Percentiles rank a stretch among this genome's conserved stretches.
Evolutionary conservation across 2,113 vertebrate genomes (phyloP).

Genomic region (Jacana jacana): DNA sequence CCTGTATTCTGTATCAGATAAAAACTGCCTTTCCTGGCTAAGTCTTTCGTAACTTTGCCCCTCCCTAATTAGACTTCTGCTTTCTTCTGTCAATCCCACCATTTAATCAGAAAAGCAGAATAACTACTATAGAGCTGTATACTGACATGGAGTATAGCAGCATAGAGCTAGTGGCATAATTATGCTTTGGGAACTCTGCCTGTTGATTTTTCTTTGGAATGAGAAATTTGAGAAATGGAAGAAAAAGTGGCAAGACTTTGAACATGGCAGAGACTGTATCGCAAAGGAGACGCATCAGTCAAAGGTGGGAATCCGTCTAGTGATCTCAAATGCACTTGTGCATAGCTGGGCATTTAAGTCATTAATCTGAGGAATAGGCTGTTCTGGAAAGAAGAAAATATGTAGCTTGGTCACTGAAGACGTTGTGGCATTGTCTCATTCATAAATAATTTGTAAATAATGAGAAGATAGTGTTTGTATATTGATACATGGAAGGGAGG

Average conservation of each 20-base stretch:
- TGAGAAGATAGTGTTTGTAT: background rate
- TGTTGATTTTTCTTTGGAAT: constrained; percentile 20
- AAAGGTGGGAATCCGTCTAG: background rate
- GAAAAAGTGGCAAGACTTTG: background rate
- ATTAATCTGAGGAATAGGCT: background rate
- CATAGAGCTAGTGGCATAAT: constrained; percentile 4
- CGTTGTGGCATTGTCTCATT: background rate
- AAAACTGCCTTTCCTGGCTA: background rate
- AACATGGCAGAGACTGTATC: background rate
- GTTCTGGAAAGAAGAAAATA: background rate
- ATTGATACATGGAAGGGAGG: background rate
- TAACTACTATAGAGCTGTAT: constrained; percentile 29
- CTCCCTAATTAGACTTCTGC: background rate
- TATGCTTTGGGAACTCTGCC: background rate
- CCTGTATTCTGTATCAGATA: background rate
- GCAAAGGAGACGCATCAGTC: background rate
- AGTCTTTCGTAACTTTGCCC: background rate
- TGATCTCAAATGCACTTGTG: background rate
- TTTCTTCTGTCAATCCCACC: constrained; percentile 4
- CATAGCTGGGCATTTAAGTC: background rate
- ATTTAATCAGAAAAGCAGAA: background rate
- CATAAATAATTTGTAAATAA: background rate
- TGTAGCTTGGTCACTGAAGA: background rate
- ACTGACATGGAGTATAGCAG: constrained; percentile 10
- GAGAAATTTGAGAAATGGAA: background rate